Base-by-base conservation (phyloP, 2,797 vertebrate genomes). In the Sebastes diaconus region DNA sequence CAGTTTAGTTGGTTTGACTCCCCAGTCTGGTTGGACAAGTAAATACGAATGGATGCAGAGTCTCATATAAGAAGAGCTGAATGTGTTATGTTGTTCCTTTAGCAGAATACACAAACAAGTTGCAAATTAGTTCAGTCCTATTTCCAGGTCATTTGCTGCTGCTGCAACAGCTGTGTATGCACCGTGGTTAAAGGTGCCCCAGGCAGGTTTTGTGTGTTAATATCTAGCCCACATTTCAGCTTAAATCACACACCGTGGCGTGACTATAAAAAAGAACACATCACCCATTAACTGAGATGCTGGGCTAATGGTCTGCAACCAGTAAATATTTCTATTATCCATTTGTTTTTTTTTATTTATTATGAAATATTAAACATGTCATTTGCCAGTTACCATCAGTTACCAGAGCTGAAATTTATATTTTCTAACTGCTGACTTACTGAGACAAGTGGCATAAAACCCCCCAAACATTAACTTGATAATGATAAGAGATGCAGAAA, bases 231-330 rank as follows among this genome's bases (percentile, higher is more conserved):
- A 11, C 20, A 54, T 34, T 32, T 55, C 8, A 67, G n/a, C 13
- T 14, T 68, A 55, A 75, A 61, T 77, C 8, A 46, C 20, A 55
- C 24, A 60, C 67, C 20, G 5, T 30, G 32, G 34, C 16, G 4
- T 36, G 27, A 54, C 5, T 1, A 20, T 20, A 58, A 46, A 60
- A 64, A 52, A 52, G 30, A 57, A 73, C 20, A 14, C 64, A 42
- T 81, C 54, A 74, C 11, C 36, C 30, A 22, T 76, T 76, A 69
- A 73, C 68, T 70, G 22, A 30, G 14, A 52, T 30, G 20, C 52
- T 70, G 22, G 8, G 18, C 20, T 13, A 63, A 39, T 22, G 6
- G 24, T 14, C 52, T 58, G 3, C 32, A 30, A 29, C 14, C 39
- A 64, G 39, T 12, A 14, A n/a, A 50, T 55, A 42, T 39, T 50